Evolutionary conservation across 2,888 invertebrate genomes (phyloP).

Genomic region (Tetrapedia diversipes): DNA sequence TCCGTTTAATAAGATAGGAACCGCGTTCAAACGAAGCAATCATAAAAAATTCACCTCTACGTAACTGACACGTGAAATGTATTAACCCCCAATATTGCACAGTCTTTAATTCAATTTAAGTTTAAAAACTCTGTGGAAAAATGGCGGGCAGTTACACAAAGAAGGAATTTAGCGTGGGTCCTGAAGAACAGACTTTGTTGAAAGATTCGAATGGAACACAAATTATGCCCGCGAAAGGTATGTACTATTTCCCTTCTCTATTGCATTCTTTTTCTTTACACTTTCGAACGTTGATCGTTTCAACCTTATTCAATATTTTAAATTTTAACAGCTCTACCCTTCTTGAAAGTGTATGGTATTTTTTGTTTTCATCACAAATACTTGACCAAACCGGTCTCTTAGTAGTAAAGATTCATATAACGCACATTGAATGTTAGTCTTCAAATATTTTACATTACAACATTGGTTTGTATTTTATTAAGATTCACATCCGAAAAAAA

Average conservation of each 20-base stretch:
- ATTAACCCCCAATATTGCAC: conserved; percentile 24
- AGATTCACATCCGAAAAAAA: background rate
- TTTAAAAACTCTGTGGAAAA: conserved; percentile 57
- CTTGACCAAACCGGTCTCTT: conserved; percentile 48
- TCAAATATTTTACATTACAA: conserved; percentile 6
- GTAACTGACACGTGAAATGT: conserved; percentile 32
- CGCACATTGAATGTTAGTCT: background rate
- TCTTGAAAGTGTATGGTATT: conserved; percentile 17
- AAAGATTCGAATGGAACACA: conserved; percentile 78
- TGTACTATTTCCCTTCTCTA: conserved; percentile 48
- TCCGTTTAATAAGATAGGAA: conserved; percentile 17
- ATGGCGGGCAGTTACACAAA: conserved; percentile 82
- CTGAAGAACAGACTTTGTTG: conserved; percentile 80
- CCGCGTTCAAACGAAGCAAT: background rate
- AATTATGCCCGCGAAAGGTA: conserved; percentile 76
- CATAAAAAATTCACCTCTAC: background rate
- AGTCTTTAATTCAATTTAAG: conserved; percentile 39
- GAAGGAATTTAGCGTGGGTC: conserved; percentile 79
- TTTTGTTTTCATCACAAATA: conserved; percentile 22
- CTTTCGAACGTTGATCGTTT: conserved; percentile 13
- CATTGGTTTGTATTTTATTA: background rate
- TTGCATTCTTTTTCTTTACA: conserved; percentile 25
- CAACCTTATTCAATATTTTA: conserved; percentile 14
- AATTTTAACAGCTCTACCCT: conserved; percentile 36
- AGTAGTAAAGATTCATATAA: background rate